phyloP scores from a whole-genome alignment of 2,797 vertebrate genomes.

The Synanceia verrucosa region DNA sequence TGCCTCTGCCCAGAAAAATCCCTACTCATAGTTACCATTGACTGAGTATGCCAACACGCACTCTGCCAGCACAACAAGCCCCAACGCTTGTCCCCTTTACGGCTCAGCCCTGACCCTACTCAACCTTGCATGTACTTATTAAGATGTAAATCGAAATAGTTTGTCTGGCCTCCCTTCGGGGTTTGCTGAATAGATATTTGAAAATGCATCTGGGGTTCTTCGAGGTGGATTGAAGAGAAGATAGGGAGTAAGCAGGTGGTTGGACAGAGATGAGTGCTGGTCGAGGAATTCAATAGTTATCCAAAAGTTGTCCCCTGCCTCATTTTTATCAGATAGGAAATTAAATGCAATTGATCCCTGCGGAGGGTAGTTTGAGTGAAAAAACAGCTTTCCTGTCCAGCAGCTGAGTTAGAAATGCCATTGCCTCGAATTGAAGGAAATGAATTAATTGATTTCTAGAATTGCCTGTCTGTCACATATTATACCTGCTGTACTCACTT shows the following conservation, averaged over 20 bases:
- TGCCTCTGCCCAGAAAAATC: slow-evolving; percentile 59
- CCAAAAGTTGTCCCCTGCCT: slow-evolving; percentile 21
- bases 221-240: slow-evolving; percentile 20
- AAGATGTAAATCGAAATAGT: slow-evolving; percentile 37
- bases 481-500: slow-evolving; percentile 27
- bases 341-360: slow-evolving; percentile 51
- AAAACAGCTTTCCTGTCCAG: slow-evolving; percentile 26
- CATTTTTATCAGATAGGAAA: slow-evolving; percentile 36
- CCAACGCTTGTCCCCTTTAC: slow-evolving; percentile 19
- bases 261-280: slow-evolving; percentile 30
- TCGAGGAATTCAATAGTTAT: slow-evolving; percentile 34
- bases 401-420: slow-evolving; percentile 17
- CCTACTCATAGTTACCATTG: slow-evolving; percentile 42
- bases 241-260: slow-evolving; percentile 31
- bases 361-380: slow-evolving; percentile 7
- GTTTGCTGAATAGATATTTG: slow-evolving; percentile 28
- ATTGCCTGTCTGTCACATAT: slow-evolving; percentile 25
- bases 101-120: slow-evolving; percentile 40
- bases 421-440: slow-evolving; percentile 29
- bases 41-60: slow-evolving; percentile 42
- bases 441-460: slow-evolving; percentile 34
- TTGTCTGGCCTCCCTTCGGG: slow-evolving; percentile 3
- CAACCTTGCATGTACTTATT: slow-evolving; percentile 27
- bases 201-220: slow-evolving; percentile 11
- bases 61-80: slow-evolving; percentile 32